These are phyloP conservation scores for Periophthalmus modestus DNA, from an alignment of 2,113 vertebrate species.

Conservation along the genomic window DNA sequence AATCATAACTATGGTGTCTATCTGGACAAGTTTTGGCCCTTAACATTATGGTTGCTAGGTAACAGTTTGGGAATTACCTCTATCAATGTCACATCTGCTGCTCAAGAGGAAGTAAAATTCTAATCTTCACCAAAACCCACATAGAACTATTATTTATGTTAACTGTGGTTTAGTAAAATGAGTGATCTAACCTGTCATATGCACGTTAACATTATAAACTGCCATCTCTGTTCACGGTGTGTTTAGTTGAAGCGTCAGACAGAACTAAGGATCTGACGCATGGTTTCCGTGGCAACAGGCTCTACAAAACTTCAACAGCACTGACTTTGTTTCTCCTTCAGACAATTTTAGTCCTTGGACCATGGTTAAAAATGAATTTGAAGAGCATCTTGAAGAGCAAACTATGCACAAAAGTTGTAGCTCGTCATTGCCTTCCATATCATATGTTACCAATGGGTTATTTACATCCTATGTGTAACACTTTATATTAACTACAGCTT, in stretches of 20 bases:
- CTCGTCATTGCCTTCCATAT: neutral
- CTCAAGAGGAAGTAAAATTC: too few species aligned
- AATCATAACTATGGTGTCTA: too few species aligned
- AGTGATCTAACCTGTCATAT: neutral
- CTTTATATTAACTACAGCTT: too few species aligned
- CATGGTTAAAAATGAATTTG: neutral
- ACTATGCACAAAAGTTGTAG: too few species aligned
- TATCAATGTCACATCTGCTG: too few species aligned
- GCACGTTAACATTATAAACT: slow-evolving; percentile 10
- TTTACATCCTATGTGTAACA: neutral
- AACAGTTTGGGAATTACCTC: too few species aligned
- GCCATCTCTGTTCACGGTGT: neutral
- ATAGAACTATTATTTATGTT: too few species aligned
- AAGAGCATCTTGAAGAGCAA: too few species aligned
- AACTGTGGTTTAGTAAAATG: too few species aligned
- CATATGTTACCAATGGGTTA: neutral
- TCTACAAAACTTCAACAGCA: slow-evolving; percentile 62
- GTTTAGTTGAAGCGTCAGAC: slow-evolving; percentile 52
- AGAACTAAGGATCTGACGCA: slow-evolving; percentile 58
- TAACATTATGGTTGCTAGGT: too few species aligned
- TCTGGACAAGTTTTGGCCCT: too few species aligned
- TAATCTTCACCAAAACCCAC: too few species aligned
- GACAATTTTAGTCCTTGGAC: neutral
- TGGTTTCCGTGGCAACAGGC: slow-evolving; percentile 61
- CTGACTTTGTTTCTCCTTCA: slow-evolving; percentile 26